Evolutionary conservation across 2,797 vertebrate species (phyloP), one percentile per base, ranked within the genome.

Genomic region (Sebastes dallii): DNA sequence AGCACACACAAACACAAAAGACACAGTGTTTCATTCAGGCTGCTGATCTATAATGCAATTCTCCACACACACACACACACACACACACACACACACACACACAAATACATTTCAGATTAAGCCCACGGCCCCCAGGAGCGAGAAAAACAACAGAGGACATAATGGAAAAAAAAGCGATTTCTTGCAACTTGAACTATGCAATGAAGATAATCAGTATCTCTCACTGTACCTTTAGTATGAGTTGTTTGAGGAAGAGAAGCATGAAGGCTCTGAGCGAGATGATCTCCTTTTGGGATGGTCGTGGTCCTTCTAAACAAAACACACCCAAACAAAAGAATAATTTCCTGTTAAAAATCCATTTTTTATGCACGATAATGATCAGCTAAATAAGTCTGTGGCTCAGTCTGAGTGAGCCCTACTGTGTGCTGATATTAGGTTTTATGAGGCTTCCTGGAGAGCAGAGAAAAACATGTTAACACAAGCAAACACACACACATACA

Each of bases 241-340:
- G 98, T 72, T 99, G 98, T 93, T 99, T 99, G 89, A 99, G 96
- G 95, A 99, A 99, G 87, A 99, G 97, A 27, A 99, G 96, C 99
- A 99, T 99, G 95, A 99, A 99, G 2, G 99, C 99, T 83, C 99
- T 94, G 80, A 99, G 94, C 0, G 99, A 99, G 95, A 99, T 95
- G 86, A 99, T 98, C 96, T 99, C 99, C 92, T 99, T 99, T 89
- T 99, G 99, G 80, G 98, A 97, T 16, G 98, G 99, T 39, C 98
- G 96, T 20, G 97, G 97, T 85, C 98, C 99, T 87, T 99, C 99
- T 99, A 91, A 78, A 95, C 93, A 84, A 92, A 52, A 95, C 91
- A 80, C 22, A 75, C 4, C 66, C 29, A 69, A 78, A 89, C 30
- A 69, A 42, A 77, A 86, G 65, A 85, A 79, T 62, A 20, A 82